These are phyloP conservation scores for Bufo gargarizans DNA, from an alignment of 2,113 vertebrate species.

Conservation along the genomic window DNA sequence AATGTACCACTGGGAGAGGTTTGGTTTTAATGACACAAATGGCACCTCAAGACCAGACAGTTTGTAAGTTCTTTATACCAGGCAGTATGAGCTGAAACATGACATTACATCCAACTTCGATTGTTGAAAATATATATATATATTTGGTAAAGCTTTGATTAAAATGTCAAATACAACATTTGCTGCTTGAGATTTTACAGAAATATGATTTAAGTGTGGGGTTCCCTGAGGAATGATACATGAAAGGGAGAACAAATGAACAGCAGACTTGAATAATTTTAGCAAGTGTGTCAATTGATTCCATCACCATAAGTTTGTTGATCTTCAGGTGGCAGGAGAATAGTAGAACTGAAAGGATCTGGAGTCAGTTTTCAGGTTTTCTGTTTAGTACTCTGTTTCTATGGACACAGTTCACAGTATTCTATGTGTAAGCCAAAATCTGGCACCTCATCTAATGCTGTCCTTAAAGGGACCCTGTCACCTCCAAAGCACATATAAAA, in stretches of 20 bases:
- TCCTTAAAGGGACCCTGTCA: slow-evolving; percentile 61
- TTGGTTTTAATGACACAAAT: too few species aligned
- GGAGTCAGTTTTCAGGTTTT: slow-evolving; percentile 64
- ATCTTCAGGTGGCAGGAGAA: slow-evolving; percentile 57
- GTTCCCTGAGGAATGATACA: slow-evolving; percentile 20
- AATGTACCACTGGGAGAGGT: too few species aligned
- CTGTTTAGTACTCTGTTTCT: slow-evolving; percentile 76
- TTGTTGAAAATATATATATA: too few species aligned
- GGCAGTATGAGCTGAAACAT: too few species aligned
- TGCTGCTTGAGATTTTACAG: not conserved
- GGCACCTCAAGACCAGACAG: too few species aligned
- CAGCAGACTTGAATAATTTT: not conserved
- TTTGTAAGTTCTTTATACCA: too few species aligned
- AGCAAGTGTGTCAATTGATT: slow-evolving; percentile 56
- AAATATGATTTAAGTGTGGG: slow-evolving; percentile 34
- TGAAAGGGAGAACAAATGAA: not conserved
- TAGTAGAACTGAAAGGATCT: slow-evolving; percentile 60
- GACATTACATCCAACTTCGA: too few species aligned
- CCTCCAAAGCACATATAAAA: too few species aligned
- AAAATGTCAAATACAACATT: not conserved
- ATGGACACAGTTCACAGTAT: slow-evolving; percentile 75
- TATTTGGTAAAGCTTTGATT: not conserved
- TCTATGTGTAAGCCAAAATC: slow-evolving; percentile 68
- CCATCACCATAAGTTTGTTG: slow-evolving; percentile 63
- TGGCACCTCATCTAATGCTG: slow-evolving; percentile 70